phyloP scores from a whole-genome alignment of 2,888 invertebrate genomes.

The Luffia ferchaultella region DNA sequence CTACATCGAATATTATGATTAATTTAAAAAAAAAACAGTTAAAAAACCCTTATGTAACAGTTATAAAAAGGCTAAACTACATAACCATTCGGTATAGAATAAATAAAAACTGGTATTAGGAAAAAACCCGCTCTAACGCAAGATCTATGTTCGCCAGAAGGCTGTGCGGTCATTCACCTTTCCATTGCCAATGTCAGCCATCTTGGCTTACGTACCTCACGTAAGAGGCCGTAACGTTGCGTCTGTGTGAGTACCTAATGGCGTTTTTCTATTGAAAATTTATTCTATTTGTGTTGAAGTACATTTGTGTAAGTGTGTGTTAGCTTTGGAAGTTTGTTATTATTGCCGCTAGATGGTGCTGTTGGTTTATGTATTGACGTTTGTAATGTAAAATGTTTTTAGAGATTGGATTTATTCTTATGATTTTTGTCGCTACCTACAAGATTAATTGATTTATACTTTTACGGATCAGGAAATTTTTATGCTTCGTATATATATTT shows the following conservation, averaged over 20 bases:
- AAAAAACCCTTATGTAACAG: neutral
- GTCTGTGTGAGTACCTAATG: conserved; percentile 52
- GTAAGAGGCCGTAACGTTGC: conserved; percentile 60
- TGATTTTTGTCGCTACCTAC: too few species aligned
- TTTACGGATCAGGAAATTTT: too few species aligned
- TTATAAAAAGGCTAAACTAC: neutral
- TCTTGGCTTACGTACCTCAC: conserved; percentile 65
- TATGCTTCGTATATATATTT: too few species aligned
- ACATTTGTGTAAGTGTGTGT: conserved; percentile 33
- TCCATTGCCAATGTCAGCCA: conserved; percentile 67
- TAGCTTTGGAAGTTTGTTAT: neutral
- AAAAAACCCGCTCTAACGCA: conserved; percentile 59
- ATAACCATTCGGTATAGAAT: neutral
- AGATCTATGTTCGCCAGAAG: conserved; percentile 54
- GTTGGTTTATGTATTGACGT: neutral
- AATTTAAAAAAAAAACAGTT: too few species aligned
- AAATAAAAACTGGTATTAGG: neutral
- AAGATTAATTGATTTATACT: too few species aligned
- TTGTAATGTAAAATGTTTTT: too few species aligned
- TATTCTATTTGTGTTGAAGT: neutral
- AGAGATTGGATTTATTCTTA: too few species aligned
- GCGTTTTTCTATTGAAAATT: conserved; percentile 49
- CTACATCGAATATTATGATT: too few species aligned
- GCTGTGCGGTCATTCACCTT: conserved; percentile 57
- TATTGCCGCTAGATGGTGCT: neutral